These are phyloP conservation scores for Hypomesus transpacificus DNA, from an alignment of 2,113 vertebrate species.

Conservation along the genomic window DNA sequence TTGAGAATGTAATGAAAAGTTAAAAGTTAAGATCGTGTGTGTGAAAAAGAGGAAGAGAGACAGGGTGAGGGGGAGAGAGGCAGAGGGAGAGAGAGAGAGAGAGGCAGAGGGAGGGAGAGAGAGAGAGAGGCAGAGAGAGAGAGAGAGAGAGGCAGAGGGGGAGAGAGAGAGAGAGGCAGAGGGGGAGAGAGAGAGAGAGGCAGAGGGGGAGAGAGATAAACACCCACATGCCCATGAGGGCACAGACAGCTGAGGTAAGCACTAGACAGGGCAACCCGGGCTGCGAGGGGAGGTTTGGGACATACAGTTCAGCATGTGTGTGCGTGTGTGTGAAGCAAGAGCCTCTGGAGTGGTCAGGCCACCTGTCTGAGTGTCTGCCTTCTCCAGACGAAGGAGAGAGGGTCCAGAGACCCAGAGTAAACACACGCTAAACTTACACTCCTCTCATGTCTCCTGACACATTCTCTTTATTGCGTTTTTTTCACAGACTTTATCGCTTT, in stretches of 20 bases:
- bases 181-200: background rate
- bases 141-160: background rate
- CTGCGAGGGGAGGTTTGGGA: constrained; percentile 56
- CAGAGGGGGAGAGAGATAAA: background rate
- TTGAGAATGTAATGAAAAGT: no score
- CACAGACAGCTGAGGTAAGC: constrained; percentile 55
- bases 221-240: constrained; percentile 54
- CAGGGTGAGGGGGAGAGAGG: background rate
- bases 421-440: no score
- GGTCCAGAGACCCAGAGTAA: background rate
- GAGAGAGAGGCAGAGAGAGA: background rate
- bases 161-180: background rate
- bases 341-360: constrained; percentile 56
- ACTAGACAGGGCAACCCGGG: constrained; percentile 57
- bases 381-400: background rate
- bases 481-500: no score
- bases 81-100: background rate
- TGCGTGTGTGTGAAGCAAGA: background rate
- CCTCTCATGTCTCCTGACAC: no score
- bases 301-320: constrained; percentile 5
- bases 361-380: constrained; percentile 30
- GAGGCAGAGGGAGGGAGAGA: background rate
- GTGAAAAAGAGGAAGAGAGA: background rate
- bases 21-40: no score
- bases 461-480: no score